A percentile compares a stretch with the other conserved stretches of the same genome.
phyloP scores from a whole-genome alignment of 2,797 vertebrate species.

The Odontamblyopus rebecca region DNA sequence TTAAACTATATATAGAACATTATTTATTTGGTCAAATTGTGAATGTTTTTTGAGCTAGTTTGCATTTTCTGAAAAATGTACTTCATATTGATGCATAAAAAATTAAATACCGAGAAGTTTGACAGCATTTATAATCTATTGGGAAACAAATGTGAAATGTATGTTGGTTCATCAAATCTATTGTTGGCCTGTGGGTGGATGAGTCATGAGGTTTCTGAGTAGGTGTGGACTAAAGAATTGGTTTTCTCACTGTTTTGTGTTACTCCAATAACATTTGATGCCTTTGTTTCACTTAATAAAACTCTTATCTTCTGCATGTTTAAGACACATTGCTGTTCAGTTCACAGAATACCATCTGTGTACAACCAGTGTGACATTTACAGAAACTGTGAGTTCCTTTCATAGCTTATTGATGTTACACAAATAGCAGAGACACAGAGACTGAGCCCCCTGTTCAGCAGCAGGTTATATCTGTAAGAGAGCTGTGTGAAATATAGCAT shows the following conservation, averaged over 20 bases:
- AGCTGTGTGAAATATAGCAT: not conserved
- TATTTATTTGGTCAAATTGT: not conserved
- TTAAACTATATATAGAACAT: not conserved
- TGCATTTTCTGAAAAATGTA: not conserved
- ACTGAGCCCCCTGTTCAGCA: not conserved
- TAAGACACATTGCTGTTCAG: not conserved
- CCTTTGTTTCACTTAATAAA: not conserved
- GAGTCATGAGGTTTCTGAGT: not conserved
- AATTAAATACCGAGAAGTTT: not conserved
- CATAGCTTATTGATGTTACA: slow-evolving; percentile 1
- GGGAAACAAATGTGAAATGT: not conserved
- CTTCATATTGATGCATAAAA: not conserved
- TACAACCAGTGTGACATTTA: not conserved
- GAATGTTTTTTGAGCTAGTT: not conserved
- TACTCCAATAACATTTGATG: not conserved
- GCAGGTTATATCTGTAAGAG: not conserved
- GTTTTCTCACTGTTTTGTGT: slow-evolving; percentile 1
- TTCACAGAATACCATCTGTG: not conserved
- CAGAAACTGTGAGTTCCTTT: not conserved
- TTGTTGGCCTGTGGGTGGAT: not conserved
- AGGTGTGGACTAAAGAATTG: slow-evolving; percentile 6
- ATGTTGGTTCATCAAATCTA: not conserved
- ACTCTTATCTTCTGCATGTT: not conserved
- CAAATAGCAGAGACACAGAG: slow-evolving; percentile 8
- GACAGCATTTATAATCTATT: not conserved